A percentile compares a stretch with the other conserved stretches of the same genome.
Evolutionary conservation across 2,797 vertebrate genomes (phyloP).

Genomic region (Aeoliscus strigatus): DNA sequence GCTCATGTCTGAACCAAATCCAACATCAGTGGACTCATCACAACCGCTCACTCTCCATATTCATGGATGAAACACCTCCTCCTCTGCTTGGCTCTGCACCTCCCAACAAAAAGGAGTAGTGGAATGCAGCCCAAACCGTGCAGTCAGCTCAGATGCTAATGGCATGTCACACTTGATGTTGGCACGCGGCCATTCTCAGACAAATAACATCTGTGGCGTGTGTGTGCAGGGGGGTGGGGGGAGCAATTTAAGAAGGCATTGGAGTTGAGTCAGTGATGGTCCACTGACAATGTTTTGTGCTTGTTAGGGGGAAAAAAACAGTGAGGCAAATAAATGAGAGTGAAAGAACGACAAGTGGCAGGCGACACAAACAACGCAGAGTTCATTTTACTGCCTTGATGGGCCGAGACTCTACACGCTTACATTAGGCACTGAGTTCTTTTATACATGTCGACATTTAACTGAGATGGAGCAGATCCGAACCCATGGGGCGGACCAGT

Average conservation of each 20-base stretch:
- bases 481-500: too few species aligned
- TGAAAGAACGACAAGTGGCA: conserved; percentile 40
- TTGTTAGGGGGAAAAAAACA: conserved; percentile 11
- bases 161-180: conserved; percentile 53
- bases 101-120: conserved; percentile 40
- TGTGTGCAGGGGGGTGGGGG: conserved; percentile 50
- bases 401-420: conserved; percentile 18
- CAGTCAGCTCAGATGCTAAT: conserved; percentile 65
- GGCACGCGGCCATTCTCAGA: conserved; percentile 42
- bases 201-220: conserved; percentile 67
- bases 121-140: conserved; percentile 38
- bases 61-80: conserved; percentile 22
- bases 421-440: conserved; percentile 14
- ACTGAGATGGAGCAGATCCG: too few species aligned
- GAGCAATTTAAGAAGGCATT: conserved; percentile 69
- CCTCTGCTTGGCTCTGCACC: conserved; percentile 13
- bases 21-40: conserved; percentile 23
- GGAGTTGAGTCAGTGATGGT: conserved; percentile 65
- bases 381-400: conserved; percentile 28
- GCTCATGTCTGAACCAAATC: conserved; percentile 10
- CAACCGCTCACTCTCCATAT: conserved; percentile 13
- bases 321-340: conserved; percentile 45
- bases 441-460: too few species aligned
- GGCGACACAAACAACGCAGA: conserved; percentile 28
- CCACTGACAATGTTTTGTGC: conserved; percentile 53